Percentiles rank a stretch among this genome's conserved stretches.
These are phyloP conservation scores for Pangasius djambal DNA, from an alignment of 2,797 vertebrate genomes.

Conservation along the genomic window DNA sequence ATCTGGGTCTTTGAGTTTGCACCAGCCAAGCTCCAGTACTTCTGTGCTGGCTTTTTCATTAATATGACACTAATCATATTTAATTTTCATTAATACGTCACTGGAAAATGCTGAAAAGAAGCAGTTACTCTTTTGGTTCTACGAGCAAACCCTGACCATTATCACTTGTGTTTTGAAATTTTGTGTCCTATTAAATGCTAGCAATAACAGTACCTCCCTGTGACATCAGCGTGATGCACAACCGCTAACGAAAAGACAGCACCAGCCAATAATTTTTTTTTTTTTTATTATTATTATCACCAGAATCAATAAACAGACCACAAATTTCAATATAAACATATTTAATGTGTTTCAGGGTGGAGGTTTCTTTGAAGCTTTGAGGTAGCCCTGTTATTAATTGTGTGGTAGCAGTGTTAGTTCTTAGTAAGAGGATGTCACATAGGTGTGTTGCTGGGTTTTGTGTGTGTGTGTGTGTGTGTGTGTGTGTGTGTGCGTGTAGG, in stretches of 20 bases:
- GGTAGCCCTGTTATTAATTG: neutral
- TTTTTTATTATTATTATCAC: neutral
- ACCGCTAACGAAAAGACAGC: neutral
- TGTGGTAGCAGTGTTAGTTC: neutral
- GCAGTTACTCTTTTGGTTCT: neutral
- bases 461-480: neutral
- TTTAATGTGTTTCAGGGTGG: slow-evolving; percentile 5
- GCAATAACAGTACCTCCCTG: neutral
- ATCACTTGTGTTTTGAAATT: neutral
- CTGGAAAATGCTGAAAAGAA: neutral
- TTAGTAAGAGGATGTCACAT: neutral
- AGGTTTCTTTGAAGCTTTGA: neutral
- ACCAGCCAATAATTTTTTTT: no score
- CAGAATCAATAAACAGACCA: neutral
- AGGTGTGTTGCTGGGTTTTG: neutral
- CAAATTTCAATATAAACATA: neutral
- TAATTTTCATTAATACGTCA: no score
- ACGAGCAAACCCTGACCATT: neutral
- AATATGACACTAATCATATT: neutral
- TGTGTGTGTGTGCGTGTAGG: neutral
- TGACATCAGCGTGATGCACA: neutral
- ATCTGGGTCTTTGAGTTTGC: neutral
- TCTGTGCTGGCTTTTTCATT: neutral
- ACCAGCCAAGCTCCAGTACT: neutral
- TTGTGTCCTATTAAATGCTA: neutral